Base-by-base conservation (phyloP, 2,888 invertebrate genomes). In the Drosophila algonquin region DNA sequence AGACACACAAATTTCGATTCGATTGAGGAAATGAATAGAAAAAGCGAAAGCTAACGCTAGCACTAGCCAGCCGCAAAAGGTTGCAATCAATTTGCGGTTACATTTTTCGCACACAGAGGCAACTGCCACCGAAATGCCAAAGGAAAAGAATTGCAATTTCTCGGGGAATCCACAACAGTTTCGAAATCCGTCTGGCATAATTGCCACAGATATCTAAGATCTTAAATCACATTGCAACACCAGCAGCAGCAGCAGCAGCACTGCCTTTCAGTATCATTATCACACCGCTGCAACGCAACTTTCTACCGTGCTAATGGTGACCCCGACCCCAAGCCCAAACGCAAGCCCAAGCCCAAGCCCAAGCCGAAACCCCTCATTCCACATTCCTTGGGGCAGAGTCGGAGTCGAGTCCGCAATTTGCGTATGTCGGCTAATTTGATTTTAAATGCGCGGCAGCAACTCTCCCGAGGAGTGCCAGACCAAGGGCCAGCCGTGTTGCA, bases 351-450 rank as follows among this genome's bases (percentile, higher is more conserved):
- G 21, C 21, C n/a, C 35, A 35, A 16, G 44, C 51, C 18, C 32
- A 24, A 16, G 44, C 51, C 18, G 24, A 24, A 5, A 18, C 46
- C 21, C 21, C 46, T 30, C 46, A 56, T 32, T 32, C 53, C 58
- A 58, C 55, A 68, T 57, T 58, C 59, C 51, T 18, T 12, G 46
- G 40, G 35, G 35, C 35, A 18, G 47, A 40, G 21, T 21, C 40
- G 46, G 51, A 27, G 27, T 27, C 27, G 61, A 69, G 70, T 68
- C 65, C 55, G 81, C 82, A 78, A 81, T 85, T 82, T 84, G 80
- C 85, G 77, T 84, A 81, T 69, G 77, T 60, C 72, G 73, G 68
- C 71, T 81, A 81, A 81, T 82, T 75, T 78, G 63, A 77, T 77
- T 81, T 83, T 79, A 77, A 81, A 79, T 75, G 83, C 78, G 59